Conservation (phyloP, 2,113 vertebrate species). For the Gallinago paraguaiae region DNA sequence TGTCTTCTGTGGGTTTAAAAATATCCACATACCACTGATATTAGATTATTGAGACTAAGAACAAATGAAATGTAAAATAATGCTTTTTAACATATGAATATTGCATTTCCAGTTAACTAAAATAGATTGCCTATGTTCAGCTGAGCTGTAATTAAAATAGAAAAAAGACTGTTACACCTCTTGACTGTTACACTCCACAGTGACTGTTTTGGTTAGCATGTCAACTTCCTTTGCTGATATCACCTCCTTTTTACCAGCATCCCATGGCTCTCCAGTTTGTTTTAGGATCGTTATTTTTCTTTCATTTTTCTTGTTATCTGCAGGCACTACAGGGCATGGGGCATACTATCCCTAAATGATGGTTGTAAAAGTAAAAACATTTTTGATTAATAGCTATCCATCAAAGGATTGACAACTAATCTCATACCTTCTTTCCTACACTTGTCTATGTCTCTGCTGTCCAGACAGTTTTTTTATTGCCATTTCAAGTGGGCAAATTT, state of each 20-base stretch:
- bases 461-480: not conserved
- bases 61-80: not conserved
- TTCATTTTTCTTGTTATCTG: not conserved
- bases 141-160: not conserved
- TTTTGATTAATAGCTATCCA: not conserved
- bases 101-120: not conserved
- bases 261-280: not conserved
- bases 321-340: not conserved
- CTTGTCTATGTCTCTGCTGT: not conserved
- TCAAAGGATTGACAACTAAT: not conserved
- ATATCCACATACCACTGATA: not conserved
- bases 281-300: not conserved
- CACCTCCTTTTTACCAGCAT: not conserved
- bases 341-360: not conserved
- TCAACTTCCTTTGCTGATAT: not conserved
- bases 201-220: not conserved
- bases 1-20: not conserved
- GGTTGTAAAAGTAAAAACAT: not conserved
- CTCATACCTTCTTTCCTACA: not conserved
- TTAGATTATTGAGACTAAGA: not conserved
- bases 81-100: not conserved
- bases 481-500: not conserved
- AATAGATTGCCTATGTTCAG: not conserved
- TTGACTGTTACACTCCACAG: not conserved
- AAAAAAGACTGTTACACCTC: not conserved